A percentile compares a stretch with the other conserved stretches of the same genome.
phyloP scores from a whole-genome alignment of 2,113 vertebrate genomes.

The Sitta europaea region DNA sequence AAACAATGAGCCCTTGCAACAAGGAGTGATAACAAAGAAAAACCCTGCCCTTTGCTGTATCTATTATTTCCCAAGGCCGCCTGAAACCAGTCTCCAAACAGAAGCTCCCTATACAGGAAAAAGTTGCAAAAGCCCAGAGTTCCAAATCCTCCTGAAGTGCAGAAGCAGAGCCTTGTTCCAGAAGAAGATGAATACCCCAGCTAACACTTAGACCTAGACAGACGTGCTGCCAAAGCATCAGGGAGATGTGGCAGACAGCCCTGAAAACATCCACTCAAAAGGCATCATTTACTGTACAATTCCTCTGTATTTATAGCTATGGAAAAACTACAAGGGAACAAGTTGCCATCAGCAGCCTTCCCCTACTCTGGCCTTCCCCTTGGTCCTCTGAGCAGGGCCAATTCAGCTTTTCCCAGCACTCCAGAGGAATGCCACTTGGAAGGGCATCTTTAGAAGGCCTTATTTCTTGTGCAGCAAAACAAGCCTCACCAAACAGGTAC shows the following conservation, averaged over 20 bases:
- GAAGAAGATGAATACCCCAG: background rate
- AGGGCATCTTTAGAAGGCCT: background rate
- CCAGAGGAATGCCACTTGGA: background rate
- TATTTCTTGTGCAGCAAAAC: background rate
- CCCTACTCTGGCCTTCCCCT: background rate
- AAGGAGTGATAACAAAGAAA: background rate
- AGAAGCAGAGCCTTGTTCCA: background rate
- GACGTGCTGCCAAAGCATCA: accelerated
- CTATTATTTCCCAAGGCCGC: background rate
- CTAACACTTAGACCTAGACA: background rate
- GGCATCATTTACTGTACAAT: background rate
- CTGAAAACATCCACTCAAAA: background rate
- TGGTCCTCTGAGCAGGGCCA: background rate
- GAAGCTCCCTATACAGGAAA: accelerated
- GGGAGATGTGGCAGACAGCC: background rate
- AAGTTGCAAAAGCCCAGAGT: background rate
- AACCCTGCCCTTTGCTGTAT: background rate
- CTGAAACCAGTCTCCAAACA: background rate
- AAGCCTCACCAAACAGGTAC: background rate
- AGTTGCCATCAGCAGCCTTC: background rate
- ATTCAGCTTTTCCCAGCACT: background rate
- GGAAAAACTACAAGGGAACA: background rate
- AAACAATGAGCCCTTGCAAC: background rate
- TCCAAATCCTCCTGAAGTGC: background rate
- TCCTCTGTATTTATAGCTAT: background rate